Evolutionary conservation across 2,113 vertebrate genomes (phyloP).

Genomic region (Macrotus californicus): DNA sequence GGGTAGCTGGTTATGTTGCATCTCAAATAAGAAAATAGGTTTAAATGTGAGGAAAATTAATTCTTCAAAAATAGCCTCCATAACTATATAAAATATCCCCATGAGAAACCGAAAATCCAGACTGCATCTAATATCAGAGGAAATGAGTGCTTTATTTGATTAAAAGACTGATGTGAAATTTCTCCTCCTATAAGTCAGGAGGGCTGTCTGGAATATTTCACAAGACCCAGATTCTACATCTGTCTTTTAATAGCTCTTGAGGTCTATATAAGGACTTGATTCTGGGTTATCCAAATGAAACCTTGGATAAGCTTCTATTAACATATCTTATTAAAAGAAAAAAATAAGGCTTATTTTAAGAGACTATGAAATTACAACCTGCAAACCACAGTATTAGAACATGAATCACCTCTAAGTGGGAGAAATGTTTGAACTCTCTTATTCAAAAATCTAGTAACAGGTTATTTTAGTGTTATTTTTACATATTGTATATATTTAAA

Average conservation of each 20-base stretch:
- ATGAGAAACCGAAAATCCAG: conserved; percentile 23
- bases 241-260: conserved; percentile 35
- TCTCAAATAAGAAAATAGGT: conserved; percentile 19
- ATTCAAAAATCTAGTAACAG: not conserved
- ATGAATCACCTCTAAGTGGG: not conserved
- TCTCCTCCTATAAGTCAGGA: conserved; percentile 21
- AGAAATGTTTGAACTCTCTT: conserved; percentile 8
- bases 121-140: conserved; percentile 25
- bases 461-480: not conserved
- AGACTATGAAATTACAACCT: conserved; percentile 24
- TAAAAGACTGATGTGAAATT: conserved; percentile 38
- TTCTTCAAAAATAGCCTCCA: conserved; percentile 24
- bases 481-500: not conserved
- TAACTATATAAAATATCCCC: not conserved
- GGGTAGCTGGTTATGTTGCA: not conserved
- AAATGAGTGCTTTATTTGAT: conserved; percentile 53
- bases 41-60: conserved; percentile 54
- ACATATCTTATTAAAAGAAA: not conserved
- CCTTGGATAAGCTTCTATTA: conserved; percentile 23
- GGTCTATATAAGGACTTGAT: conserved; percentile 4
- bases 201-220: conserved; percentile 54
- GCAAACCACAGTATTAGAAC: not conserved
- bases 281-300: conserved; percentile 42
- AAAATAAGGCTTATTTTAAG: conserved; percentile 31
- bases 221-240: conserved; percentile 17